Evolutionary conservation across 2,888 invertebrate species (phyloP), one percentile per base, ranked within the genome.

Genomic region (Lochmaea crataegi): DNA sequence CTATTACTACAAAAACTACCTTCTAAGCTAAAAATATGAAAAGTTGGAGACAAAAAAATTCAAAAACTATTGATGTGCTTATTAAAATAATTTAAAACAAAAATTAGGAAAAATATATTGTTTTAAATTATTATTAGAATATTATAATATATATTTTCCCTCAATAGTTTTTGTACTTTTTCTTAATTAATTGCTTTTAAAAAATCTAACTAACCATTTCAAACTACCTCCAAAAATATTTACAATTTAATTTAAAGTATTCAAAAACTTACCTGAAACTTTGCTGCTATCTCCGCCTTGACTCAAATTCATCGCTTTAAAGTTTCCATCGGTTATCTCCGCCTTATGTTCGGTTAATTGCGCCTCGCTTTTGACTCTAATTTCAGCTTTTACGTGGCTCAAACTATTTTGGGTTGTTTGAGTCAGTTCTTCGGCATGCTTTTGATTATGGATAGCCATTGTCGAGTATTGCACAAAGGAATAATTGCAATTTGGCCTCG

Each of bases 401-500:
- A 53, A 26, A 11, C 16, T 67, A 14, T 22, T 56, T 26, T 56
- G 57, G 5, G 5, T 58, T 61, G 11, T 26, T 41, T 56, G 66
- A 12, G 42, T 61, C 53, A 86, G 85, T 57, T 86, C 86, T 53
- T 87, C 86, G 57, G 85, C 83, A 82, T 93, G 93, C 80, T 92
- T 91, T 80, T 91, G 91, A 80, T 93, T 92, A 84, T 94, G 94
- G 73, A 91, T 87, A 11, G 90, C 88, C 92, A 94, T 93, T 2
- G 91, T 91, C n/a, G 92, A 91, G 84, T 93, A 93, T 64, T 92
- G 89, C 7, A 93, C 91, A 83, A 94, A 94, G 0, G 92, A 91
- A 82, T 92, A 93, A 76, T 92, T 91, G 84, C 94, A 94, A 75
- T 89, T 90, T 0, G 91, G 89, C 68, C 92, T 87, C 0, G 91